Evolutionary conservation across 2,888 invertebrate species (phyloP).

Genomic region (Pycnomerus fuliginosus): DNA sequence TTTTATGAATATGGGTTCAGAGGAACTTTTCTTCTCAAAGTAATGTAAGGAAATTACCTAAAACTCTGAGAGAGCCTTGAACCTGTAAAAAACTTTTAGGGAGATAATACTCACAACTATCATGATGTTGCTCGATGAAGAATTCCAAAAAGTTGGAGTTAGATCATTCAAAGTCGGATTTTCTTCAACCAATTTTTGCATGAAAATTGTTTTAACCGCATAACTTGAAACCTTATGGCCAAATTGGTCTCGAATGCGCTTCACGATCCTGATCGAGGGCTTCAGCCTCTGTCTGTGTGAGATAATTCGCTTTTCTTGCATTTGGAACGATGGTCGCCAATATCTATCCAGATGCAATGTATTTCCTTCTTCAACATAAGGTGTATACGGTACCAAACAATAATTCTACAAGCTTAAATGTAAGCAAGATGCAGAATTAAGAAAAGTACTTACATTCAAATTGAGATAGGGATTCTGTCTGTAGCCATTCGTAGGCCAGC

Average conservation of each 20-base stretch:
- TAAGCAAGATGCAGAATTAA: no score
- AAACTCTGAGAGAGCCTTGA: no score
- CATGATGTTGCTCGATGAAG: neutral
- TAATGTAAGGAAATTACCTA: no score
- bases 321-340: slow-evolving; percentile 9
- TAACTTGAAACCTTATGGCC: slow-evolving; percentile 9
- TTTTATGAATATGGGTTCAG: no score
- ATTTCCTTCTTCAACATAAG: no score
- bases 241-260: slow-evolving; percentile 7
- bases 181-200: neutral
- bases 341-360: slow-evolving; percentile 5
- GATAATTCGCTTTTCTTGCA: slow-evolving; percentile 5
- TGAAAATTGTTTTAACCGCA: slow-evolving; percentile 8
- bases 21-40: no score
- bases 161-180: slow-evolving; percentile 1
- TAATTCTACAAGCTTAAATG: slow-evolving; percentile 10
- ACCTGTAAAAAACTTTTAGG: neutral
- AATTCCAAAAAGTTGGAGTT: slow-evolving; percentile 4
- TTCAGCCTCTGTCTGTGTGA: slow-evolving; percentile 6
- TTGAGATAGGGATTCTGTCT: slow-evolving; percentile 1
- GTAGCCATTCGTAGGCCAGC: slow-evolving; percentile 5
- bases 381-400: slow-evolving; percentile 10
- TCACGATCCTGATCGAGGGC: slow-evolving; percentile 4
- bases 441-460: slow-evolving; percentile 1
- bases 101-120: neutral